Base-by-base conservation (phyloP, 2,797 vertebrate genomes). In the Menidia menidia region DNA sequence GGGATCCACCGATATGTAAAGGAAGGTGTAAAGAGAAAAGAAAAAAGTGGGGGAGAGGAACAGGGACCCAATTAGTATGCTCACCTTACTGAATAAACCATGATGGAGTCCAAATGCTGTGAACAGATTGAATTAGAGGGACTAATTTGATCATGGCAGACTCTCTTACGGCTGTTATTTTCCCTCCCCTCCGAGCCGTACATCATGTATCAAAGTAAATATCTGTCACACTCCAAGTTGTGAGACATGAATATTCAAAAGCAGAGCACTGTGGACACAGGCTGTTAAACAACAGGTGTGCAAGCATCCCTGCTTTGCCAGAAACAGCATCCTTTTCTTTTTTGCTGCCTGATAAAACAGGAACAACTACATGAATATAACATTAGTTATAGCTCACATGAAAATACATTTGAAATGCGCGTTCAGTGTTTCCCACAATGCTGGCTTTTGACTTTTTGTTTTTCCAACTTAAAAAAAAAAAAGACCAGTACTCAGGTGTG, bases 91-190 rank as follows among this genome's bases (percentile, higher is more conserved):
- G 72, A 89, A 86, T 87, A 82, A 85, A 84, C 77, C 82, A 82
- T 76, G 84, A 86, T 86, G 81, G 80, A 87, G 72, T 84, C 72
- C 73, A 70, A 89, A 74, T 75, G 73, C 71, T 82, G 77, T 76
- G 76, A 84, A 83, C 64, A 82, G 76, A 89, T 84, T 77, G 54
- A 87, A 87, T 88, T 90, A 90, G 68, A 87, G 70, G 58, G 80
- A 81, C 75, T 87, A 81, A 91, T 86, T 60, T 84, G 80, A 89
- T 89, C 60, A 79, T 48, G 65, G 41, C 78, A 62, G 77, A 74
- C 84, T 87, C 78, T 75, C 57, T 81, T 58, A 68, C 11, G 58
- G 58, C 52, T 75, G 71, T 80, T 78, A 73, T 61, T 72, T 81
- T 54, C 55, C 64, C 60, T 81, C 65, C 79, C 70, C 71, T 63